phyloP scores from a whole-genome alignment of 2,888 invertebrate species.

The Phengaris alcon region DNA sequence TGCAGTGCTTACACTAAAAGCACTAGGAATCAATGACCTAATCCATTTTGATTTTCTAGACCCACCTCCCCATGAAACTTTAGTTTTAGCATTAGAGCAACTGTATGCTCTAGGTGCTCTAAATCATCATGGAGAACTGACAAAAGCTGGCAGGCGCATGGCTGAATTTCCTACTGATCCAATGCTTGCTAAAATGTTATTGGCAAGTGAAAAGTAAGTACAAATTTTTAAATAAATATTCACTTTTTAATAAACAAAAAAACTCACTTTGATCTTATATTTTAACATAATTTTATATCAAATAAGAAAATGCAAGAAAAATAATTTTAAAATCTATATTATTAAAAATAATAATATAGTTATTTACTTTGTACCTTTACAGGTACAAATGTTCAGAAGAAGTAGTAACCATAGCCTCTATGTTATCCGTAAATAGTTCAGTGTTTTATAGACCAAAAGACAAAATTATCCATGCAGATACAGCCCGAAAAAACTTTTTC shows the following conservation, averaged over 20 bases:
- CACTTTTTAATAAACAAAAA: too few relatives aligned
- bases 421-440: constrained; percentile 98
- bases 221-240: constrained; percentile 19
- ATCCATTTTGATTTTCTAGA: constrained; percentile 99
- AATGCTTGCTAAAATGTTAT: constrained; percentile 98
- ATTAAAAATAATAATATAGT: neutral
- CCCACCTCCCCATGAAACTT: constrained; percentile 96
- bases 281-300: too few relatives aligned
- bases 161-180: constrained; percentile 99
- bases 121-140: constrained; percentile 98
- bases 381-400: constrained; percentile 99
- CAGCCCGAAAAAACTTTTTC: constrained; percentile 96
- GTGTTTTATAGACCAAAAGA: constrained; percentile 99
- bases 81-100: constrained; percentile 96
- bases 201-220: constrained; percentile 95
- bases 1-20: constrained; percentile 97
- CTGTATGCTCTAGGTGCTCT: constrained; percentile 97
- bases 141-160: constrained; percentile 97
- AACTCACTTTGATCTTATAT: too few relatives aligned
- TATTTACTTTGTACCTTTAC: too few relatives aligned
- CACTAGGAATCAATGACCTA: constrained; percentile 97
- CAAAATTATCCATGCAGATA: constrained; percentile 98
- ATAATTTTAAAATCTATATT: too few relatives aligned
- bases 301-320: too few relatives aligned
- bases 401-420: constrained; percentile 96